These are phyloP conservation scores for Penelope pileata DNA, from an alignment of 2,113 vertebrate species.

Conservation along the genomic window DNA sequence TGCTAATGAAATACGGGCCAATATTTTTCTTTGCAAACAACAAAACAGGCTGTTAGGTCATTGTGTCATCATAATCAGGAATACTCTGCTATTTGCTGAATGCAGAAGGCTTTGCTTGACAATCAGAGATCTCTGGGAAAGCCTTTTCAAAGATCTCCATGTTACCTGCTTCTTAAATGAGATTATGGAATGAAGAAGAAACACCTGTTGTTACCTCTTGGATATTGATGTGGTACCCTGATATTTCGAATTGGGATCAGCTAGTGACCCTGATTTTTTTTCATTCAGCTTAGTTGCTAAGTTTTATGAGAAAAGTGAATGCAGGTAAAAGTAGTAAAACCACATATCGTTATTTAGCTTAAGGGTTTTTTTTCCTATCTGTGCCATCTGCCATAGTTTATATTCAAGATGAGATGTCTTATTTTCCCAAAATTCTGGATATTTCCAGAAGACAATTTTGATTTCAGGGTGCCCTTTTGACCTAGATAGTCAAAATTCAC, in stretches of 20 bases:
- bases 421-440: not conserved
- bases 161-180: not conserved
- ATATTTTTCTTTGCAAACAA: not conserved
- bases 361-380: not conserved
- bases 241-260: not conserved
- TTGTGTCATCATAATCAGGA: not conserved
- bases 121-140: not conserved
- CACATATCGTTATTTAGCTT: not conserved
- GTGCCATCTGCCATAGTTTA: not conserved
- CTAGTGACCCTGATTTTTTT: not conserved
- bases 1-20: conserved; percentile 29
- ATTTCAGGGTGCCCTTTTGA: not conserved
- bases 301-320: not conserved
- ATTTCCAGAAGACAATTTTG: not conserved
- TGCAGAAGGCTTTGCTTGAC: not conserved
- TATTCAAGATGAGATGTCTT: not conserved
- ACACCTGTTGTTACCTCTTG: not conserved
- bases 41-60: not conserved
- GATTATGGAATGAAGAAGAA: not conserved
- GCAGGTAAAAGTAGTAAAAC: not conserved
- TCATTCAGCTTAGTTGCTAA: not conserved
- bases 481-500: not conserved
- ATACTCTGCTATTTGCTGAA: not conserved
- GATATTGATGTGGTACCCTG: not conserved
- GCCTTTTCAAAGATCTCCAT: not conserved